Base-by-base conservation (phyloP, 2,113 vertebrate species). In the Athene noctua region DNA sequence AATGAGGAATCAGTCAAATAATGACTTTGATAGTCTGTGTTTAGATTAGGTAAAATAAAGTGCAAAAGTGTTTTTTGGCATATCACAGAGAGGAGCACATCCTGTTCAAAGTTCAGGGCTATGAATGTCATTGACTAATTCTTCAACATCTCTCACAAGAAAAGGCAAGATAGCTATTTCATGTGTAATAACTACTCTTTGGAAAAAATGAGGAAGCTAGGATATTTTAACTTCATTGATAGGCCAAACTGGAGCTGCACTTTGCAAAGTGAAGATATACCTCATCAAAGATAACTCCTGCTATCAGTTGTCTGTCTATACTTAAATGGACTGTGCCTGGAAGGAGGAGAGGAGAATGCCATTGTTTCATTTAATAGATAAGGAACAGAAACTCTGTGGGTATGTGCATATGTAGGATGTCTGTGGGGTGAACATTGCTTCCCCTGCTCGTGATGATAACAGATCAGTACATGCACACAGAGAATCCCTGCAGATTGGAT, bases 1-100 rank as follows among this genome's bases (percentile, higher is more conserved):
- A 86, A 93, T 68, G 87, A 96, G 90, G 90, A 96, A 87, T 95
- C 94, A 91, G 91, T 57, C 80, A 96, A 80, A 97, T 91, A 94
- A 97, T 95, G 73, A 30, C 22, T 32, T 95, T 71, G 72, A 90
- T 34, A 92, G 88, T 32, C 82, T 93, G 58, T 82, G 81, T 83
- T 95, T 90, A 90, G 72, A 91, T 96, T 71, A 92, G 61, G 58
- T 88, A 80, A 92, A 49, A 92, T 80, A 86, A 94, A 82, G 86
- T 7, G 59, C 80, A 80, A 42, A 88, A 91, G 90, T 71, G 42
- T 15, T 71, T 59, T 72, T 77, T 79, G 44, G 66, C 55, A 22
- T 23, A 52, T 80, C 46, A 61, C 26, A 87, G 83, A 66, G 46
- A 93, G 85, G 27, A 81, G 66, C 52, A 71, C 32, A 80, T 77